Evolutionary conservation across 2,113 vertebrate species (phyloP).

Genomic region (Ardeotis arabs): DNA sequence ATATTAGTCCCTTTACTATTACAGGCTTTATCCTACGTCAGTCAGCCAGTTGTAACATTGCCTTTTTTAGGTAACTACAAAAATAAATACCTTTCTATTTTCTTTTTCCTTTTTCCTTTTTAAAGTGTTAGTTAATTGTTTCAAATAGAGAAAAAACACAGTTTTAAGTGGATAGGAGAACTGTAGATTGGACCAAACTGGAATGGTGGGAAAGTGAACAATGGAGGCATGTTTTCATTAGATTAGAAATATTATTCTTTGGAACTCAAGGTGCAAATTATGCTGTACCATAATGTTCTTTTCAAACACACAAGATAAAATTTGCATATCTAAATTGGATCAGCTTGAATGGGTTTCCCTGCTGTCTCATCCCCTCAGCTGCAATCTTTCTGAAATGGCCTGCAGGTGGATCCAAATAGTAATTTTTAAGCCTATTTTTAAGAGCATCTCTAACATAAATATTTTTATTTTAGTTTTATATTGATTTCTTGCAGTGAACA

Average conservation of each 20-base stretch:
- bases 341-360: constrained; percentile 75
- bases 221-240: constrained; percentile 73
- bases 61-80: neutral
- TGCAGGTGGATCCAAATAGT: constrained; percentile 69
- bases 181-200: constrained; percentile 30
- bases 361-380: constrained; percentile 62
- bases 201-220: constrained; percentile 46
- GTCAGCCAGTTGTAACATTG: neutral
- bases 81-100: neutral
- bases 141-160: neutral
- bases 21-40: neutral
- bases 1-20: neutral
- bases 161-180: constrained; percentile 13
- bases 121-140: constrained; percentile 24
- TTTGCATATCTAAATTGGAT: constrained; percentile 89
- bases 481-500: constrained; percentile 43
- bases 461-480: constrained; percentile 22
- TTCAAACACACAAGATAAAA: constrained; percentile 75
- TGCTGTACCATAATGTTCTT: constrained; percentile 67
- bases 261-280: constrained; percentile 77
- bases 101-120: neutral
- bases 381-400: constrained; percentile 54
- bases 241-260: constrained; percentile 79
- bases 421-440: constrained; percentile 61
- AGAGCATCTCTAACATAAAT: constrained; percentile 31